Evolutionary conservation across 1,140 invertebrate genomes (phyloP).

Genomic region (Tyrophagus putrescentiae): DNA sequence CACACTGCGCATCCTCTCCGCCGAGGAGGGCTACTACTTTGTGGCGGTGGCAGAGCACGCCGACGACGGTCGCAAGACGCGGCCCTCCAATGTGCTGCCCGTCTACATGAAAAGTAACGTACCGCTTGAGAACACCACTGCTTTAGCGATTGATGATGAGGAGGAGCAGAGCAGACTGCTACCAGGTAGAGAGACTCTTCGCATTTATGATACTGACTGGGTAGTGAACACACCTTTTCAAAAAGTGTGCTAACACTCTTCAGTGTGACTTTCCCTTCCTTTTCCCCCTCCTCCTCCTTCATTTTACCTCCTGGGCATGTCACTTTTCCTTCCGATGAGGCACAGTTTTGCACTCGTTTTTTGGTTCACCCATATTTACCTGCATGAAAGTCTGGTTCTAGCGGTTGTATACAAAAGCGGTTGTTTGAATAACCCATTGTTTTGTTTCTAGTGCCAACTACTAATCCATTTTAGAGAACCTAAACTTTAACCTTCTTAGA

Average conservation of each 20-base stretch:
- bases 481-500: not conserved
- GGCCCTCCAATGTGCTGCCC: constrained; percentile 9
- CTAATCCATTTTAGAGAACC: not conserved
- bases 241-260: not conserved
- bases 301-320: not conserved
- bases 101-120: constrained; percentile 20
- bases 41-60: not conserved
- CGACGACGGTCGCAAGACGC: not conserved
- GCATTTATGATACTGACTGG: too few species aligned
- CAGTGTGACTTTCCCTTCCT: not conserved
- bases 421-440: too few species aligned
- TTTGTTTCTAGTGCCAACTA: too few species aligned
- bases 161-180: too few species aligned
- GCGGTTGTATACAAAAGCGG: too few species aligned
- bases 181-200: constrained; percentile 12
- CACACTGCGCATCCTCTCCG: not conserved
- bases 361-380: not conserved
- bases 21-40: constrained; percentile 14
- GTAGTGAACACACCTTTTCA: not conserved
- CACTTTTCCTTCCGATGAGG: not conserved
- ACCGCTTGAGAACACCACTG: constrained; percentile 11
- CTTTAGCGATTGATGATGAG: constrained; percentile 18
- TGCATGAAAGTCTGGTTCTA: not conserved
- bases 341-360: not conserved
- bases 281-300: not conserved